phyloP scores from a whole-genome alignment of 1,140 invertebrate genomes.

The Psix sp. region DNA sequence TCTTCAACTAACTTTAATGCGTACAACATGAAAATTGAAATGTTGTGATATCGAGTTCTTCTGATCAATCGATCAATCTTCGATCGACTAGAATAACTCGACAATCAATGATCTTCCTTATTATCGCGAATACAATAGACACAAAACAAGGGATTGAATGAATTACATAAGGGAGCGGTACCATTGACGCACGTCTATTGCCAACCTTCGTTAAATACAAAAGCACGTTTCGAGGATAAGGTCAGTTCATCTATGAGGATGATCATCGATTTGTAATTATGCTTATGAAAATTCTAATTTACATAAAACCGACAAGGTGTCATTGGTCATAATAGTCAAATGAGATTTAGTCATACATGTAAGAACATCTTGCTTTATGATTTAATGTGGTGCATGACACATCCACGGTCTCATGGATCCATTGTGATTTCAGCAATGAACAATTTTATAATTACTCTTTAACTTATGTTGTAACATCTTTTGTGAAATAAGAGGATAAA shows the following conservation, averaged over 20 bases:
- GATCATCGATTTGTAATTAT: constrained; percentile 54
- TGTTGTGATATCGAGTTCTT: too few relatives aligned
- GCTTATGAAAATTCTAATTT: constrained; percentile 51
- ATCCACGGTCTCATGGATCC: constrained; percentile 25
- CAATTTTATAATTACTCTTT: constrained; percentile 26
- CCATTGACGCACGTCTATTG: constrained; percentile 38
- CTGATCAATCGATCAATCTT: too few relatives aligned
- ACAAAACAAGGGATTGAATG: too few relatives aligned
- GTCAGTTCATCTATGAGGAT: constrained; percentile 53
- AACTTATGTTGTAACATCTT: too few relatives aligned
- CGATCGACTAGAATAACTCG: too few relatives aligned
- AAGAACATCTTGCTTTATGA: constrained; percentile 31
- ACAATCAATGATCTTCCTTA: too few relatives aligned
- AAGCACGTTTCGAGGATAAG: constrained; percentile 53
- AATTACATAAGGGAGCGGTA: too few relatives aligned
- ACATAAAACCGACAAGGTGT: constrained; percentile 48
- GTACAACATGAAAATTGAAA: too few relatives aligned
- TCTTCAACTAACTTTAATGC: too few relatives aligned
- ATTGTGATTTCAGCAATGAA: constrained; percentile 34
- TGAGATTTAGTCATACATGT: constrained; percentile 47
- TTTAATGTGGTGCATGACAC: constrained; percentile 37
- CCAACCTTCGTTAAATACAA: constrained; percentile 38
- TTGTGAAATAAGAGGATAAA: too few relatives aligned
- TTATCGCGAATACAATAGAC: too few relatives aligned
- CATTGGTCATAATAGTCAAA: constrained; percentile 46